Evolutionary conservation across 2,888 invertebrate species (phyloP), one percentile per base, ranked within the genome.

Genomic region (Antitype chi): DNA sequence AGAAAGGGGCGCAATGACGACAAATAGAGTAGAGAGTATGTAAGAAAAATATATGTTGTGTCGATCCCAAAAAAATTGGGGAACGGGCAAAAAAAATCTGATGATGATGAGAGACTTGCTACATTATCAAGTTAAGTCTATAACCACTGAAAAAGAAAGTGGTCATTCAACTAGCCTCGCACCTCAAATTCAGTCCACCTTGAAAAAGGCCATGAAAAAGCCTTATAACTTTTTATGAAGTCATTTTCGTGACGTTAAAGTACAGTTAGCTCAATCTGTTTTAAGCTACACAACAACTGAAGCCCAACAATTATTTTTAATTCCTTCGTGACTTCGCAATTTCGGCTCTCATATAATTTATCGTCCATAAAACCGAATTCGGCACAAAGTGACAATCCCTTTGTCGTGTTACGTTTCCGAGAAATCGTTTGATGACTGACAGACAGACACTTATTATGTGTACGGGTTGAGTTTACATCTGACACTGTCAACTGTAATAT

Each of bases 321-420:
- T 85, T 85, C 82, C 78, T 80, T 71, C 71, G 62, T 68, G 28
- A 73, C 82, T 83, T 70, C 62, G 75, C 85, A 87, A 77, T 86
- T 88, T 82, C 76, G 66, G 75, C 73, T 71, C 79, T 69, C 75
- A 72, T 85, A 71, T 83, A 88, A 87, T 87, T 87, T 87, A 88
- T 83, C 73, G 85, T 83, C 76, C 88, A 87, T 88, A 88, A 88
- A 88, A 80, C 82, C 79, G 74, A 87, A 84, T 87, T 85, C 87
- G 87, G 88, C 85, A 82, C 85, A 81, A 83, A 84, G 84, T 88
- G 87, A 87, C 87, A 88, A 87, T 87, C 83, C 88, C 87, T 88
- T 87, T 87, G 87, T 87, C 87, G 78, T 59, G 67, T 81, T 68
- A 81, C 62, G 32, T 76, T 87, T 87, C 87, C 32, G 69, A 83